Evolutionary conservation across 2,113 vertebrate species (phyloP), one percentile per base, ranked within the genome.

Genomic region (Mormyrus lacerda): DNA sequence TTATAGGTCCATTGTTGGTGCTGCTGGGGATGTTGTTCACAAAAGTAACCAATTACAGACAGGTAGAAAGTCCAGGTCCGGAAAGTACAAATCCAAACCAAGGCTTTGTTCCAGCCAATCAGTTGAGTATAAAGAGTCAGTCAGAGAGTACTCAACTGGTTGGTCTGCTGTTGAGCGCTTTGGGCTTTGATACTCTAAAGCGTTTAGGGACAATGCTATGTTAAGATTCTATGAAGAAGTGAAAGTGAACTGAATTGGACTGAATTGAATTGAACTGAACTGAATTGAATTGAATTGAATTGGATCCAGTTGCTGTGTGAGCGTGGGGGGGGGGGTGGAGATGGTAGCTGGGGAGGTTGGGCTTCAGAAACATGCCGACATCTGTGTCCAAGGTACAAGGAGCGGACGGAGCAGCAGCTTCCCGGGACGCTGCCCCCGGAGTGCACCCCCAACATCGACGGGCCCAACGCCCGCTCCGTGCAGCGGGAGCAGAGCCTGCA

Each of bases 401-500:
- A 99, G 94, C 92, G 99, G 87, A 99, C 98, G 0, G 98, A 99
- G 92, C 98, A 98, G 94, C 98, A 99, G 94, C 96, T 99, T 89
- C 98, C 98, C 0, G 98, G 98, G 3, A 97, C 98, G 0, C 97
- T 99, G 85, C 98, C 98, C n/a, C 98, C 98, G 0, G 98, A 99
- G 44, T 99, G 98, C 92, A 99, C 98, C 42, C 98, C 98, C 0
- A 99, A 99, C 96, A 99, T 99, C 90, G 98, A 99, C 50, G 98
- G 98, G 7, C 98, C 98, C 45, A 97, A 98, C 88, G 98, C 98
- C n/a, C 98, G 97, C 88, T 99, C 98, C 0, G 98, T 99, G 90
- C 98, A 99, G 95, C 95, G 98, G 39, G 98, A 99, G 92, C 98
- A 99, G 92, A 99, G 98, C 92, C 94, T 99, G 88, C 98, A 99